Base-by-base conservation (phyloP, 2,888 invertebrate genomes). In the Cheilosia vernalis region DNA sequence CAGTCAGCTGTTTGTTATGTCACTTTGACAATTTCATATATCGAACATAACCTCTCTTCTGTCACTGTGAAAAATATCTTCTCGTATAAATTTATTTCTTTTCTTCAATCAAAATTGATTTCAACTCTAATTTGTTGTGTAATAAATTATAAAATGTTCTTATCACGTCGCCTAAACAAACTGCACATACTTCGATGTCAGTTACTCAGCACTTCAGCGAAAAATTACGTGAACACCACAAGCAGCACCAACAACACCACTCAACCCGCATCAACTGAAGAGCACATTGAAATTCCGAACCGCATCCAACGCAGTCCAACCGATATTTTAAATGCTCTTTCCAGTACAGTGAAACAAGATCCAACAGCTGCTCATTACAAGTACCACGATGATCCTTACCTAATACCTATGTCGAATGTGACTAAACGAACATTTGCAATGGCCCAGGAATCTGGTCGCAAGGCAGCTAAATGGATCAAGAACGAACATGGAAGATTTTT, bases 301-400 rank as follows among this genome's bases (percentile, higher is more conserved):
- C 93, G 95, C 58, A 96, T 96, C 89, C 94, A 94, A 47, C 94
- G 98, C 88, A 94, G 95, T 0, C 95, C 97, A 0, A 98, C 98
- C 0, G 98, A 97, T 90, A 95, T 98, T 80, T 91, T 98, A 64
- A 93, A 95, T 92, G 97, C 97, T 2, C 91, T 98, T 81, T 95
- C 97, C 51, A 94, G 94, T 81, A 98, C 98, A 0, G 94, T 97
- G 5, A 94, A 94, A n/a, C 92, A 94, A 53, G 98, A 98, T 91
- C 94, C 95, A 4, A 97, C 97, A 0, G 97, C 97, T n/a, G 94
- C 97, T 3, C 96, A 97, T 90, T 98, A 96, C 91, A 97, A 96
- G 90, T 98, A 95, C 90, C 96, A 97, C 89, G 98, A 98, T 93
- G 98, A 98, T 92, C 98, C 98, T 0, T 97, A 93, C 89, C 93